A percentile compares a stretch with the other conserved stretches of the same genome.
phyloP scores from a whole-genome alignment of 2,888 invertebrate genomes.

The Rosalia funebris region DNA sequence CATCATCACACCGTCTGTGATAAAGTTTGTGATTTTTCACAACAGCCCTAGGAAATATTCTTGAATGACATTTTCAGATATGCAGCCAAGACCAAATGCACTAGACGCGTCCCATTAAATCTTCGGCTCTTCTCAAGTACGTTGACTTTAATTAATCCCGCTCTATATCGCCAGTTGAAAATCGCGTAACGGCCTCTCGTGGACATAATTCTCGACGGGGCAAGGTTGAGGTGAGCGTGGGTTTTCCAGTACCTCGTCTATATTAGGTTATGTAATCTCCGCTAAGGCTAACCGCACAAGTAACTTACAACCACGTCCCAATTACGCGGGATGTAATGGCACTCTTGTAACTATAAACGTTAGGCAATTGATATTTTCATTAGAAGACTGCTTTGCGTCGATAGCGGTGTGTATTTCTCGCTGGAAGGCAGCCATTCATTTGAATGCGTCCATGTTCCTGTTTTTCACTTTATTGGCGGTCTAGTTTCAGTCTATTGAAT shows the following conservation, averaged over 20 bases:
- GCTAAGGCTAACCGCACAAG: slow-evolving; percentile 43
- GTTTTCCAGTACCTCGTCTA: slow-evolving; percentile 44
- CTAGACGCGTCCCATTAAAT: no score
- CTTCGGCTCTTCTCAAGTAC: not conserved
- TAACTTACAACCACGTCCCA: slow-evolving; percentile 38
- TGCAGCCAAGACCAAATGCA: no score
- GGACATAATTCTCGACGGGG: slow-evolving; percentile 8
- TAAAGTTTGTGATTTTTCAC: no score
- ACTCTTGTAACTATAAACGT: slow-evolving; percentile 39
- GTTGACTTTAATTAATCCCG: not conserved
- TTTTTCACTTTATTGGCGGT: no score
- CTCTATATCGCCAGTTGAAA: slow-evolving; percentile 5
- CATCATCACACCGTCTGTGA: no score
- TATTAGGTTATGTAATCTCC: slow-evolving; percentile 52
- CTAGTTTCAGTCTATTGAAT: no score
- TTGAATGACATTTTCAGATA: no score
- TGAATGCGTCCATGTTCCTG: no score
- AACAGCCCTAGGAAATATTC: no score
- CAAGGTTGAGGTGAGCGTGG: slow-evolving; percentile 40
- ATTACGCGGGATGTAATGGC: slow-evolving; percentile 44
- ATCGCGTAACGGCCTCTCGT: slow-evolving; percentile 11
- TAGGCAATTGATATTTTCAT: slow-evolving; percentile 38
- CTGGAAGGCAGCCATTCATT: no score
- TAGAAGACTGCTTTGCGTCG: slow-evolving; percentile 28
- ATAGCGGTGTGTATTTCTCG: no score